Evolutionary conservation across 30 jellyfish, hydroid and myxozoan genomes (phyloP), one percentile per base, ranked within the genome.

Genomic region (Hydra vulgaris): DNA sequence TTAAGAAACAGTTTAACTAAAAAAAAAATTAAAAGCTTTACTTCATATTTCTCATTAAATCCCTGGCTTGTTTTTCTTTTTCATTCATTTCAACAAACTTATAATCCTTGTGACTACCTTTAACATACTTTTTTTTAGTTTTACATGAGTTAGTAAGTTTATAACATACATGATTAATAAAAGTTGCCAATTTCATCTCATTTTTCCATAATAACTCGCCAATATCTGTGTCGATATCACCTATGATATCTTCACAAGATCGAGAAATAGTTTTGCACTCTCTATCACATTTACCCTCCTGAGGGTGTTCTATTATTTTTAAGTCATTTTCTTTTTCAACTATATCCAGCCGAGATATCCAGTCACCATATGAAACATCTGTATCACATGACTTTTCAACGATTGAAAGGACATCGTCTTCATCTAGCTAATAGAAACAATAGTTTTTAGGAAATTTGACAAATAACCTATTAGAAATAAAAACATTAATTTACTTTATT

Each of bases 201-300:
- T 86, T 83, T 66, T 87, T 79, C 98, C 98, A 91, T 23, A 91
- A 77, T 18, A 91, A 79, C 74, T 91, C 98, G 15, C 98, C 95
- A 22, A 91, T 53, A 52, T 91, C 98, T 1, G 98, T 91, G 71
- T 91, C 98, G 61, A 83, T 72, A n/a, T 91, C 98, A 18, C 95
- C 96, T 19, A 91, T 83, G 87, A 88, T 82, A 15, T 91, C 94
- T 55, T 86, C 96, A 74, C 98, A 91, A 40, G 98, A 86, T 72
- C 81, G 87, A 0, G 95, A 87, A 22, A 91, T 83, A n/a, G 98
- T 91, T 61, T 77, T 86, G 70, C 98, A 91, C 78, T 91, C 98
- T 70, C 82, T 85, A n/a, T 74, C 71, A 66, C 98, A 91, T 79
- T 83, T 86, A 68, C 98, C 87, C 19, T 20, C 82, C 23, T 74